phyloP scores from a whole-genome alignment of 2,888 invertebrate species.

The Allacma fusca region DNA sequence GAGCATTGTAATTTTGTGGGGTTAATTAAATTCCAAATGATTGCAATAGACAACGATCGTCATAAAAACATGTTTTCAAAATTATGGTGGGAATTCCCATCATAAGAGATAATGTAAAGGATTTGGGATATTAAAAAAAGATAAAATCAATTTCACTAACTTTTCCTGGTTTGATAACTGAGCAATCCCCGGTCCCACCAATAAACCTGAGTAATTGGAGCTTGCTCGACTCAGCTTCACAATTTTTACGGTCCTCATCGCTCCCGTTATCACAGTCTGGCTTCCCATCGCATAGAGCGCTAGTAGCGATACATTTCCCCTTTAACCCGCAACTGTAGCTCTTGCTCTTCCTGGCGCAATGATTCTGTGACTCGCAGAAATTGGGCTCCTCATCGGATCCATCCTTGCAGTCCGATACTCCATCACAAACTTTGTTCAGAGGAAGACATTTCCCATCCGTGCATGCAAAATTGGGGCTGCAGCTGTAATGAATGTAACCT shows the following conservation, averaged over 20 bases:
- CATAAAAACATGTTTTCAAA: too few species aligned
- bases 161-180: neutral
- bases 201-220: neutral
- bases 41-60: too few species aligned
- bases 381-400: conserved; percentile 6
- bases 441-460: conserved; percentile 21
- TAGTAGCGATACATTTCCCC: neutral
- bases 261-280: conserved; percentile 25
- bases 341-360: neutral
- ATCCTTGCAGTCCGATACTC: conserved; percentile 8
- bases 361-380: conserved; percentile 18
- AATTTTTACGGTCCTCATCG: conserved; percentile 5
- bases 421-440: conserved; percentile 35
- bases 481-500: conserved; percentile 16
- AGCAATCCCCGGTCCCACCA: neutral
- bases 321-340: conserved; percentile 19
- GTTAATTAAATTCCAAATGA: too few species aligned
- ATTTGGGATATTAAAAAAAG: neutral
- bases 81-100: neutral
- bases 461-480: conserved; percentile 40
- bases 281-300: conserved; percentile 6
- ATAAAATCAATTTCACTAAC: too few species aligned
- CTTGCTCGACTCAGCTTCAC: neutral
- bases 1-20: too few species aligned
- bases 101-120: neutral